These are phyloP conservation scores for Myzus persicae DNA, from an alignment of 1,140 invertebrate genomes.

Conservation along the genomic window DNA sequence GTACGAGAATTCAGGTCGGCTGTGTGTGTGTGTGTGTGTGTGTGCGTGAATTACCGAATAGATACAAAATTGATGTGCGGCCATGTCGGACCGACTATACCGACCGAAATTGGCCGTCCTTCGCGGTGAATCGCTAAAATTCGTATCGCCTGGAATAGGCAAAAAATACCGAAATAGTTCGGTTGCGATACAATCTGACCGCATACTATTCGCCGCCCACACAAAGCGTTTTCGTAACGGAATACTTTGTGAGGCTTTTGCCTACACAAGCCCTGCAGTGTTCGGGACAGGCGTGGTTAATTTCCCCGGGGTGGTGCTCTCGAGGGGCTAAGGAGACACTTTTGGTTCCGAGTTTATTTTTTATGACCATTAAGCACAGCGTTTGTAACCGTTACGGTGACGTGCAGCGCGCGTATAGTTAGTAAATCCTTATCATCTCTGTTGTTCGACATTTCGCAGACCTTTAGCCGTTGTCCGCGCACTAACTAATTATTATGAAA, in stretches of 20 bases:
- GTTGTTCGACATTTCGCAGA: background rate
- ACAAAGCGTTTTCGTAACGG: background rate
- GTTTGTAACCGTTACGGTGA: background rate
- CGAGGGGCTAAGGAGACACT: background rate
- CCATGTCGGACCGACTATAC: background rate
- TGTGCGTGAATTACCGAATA: background rate
- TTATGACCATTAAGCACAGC: background rate
- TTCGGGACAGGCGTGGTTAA: background rate
- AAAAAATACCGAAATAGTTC: background rate
- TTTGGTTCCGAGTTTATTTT: background rate
- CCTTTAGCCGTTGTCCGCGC: background rate
- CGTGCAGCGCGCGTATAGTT: background rate
- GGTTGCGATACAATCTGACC: background rate
- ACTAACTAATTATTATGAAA: background rate
- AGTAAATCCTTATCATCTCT: background rate
- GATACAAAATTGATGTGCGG: background rate
- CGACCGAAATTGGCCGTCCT: background rate
- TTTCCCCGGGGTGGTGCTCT: background rate
- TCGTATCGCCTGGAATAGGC: background rate
- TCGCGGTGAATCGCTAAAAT: background rate
- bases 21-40: accelerated
- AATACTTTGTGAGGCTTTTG: background rate
- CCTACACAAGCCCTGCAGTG: background rate
- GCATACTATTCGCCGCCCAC: background rate
- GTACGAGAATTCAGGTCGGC: background rate